Percentiles rank a stretch among this genome's conserved stretches.
phyloP scores from a whole-genome alignment of 2,113 vertebrate genomes.

The Chinchilla lanigera region DNA sequence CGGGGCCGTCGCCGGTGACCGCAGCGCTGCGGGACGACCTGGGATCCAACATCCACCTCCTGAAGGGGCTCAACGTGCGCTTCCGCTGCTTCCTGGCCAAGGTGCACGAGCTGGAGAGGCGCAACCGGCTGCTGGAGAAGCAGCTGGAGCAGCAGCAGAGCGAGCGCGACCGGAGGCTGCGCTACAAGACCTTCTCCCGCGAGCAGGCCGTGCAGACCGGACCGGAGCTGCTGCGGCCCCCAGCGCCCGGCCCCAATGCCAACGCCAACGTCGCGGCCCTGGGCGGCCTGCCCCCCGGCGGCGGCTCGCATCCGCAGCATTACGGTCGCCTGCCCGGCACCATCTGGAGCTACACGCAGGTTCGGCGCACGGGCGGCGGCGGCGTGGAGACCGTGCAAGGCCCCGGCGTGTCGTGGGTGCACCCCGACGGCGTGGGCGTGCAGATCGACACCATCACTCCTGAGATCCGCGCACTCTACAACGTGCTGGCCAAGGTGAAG shows the following conservation, averaged over 20 bases:
- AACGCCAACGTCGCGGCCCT: constrained; percentile 50
- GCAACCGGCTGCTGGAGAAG: constrained; percentile 92
- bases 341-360: constrained; percentile 94
- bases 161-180: constrained; percentile 81
- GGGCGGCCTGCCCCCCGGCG: constrained; percentile 69
- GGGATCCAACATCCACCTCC: constrained; percentile 94
- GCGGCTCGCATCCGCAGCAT: constrained; percentile 79
- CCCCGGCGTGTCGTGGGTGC: constrained; percentile 95
- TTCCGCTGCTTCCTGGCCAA: constrained; percentile 95
- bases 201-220: constrained; percentile 92
- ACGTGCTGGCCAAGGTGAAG: constrained; percentile 98
- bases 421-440: constrained; percentile 97
- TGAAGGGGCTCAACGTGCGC: constrained; percentile 94
- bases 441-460: constrained; percentile 99
- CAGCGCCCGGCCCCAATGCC: constrained; percentile 62
- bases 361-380: constrained; percentile 90
- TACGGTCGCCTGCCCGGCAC: constrained; percentile 90
- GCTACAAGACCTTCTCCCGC: constrained; percentile 87
- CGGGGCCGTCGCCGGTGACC: constrained; percentile 81
- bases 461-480: constrained; percentile 97
- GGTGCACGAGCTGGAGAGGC: constrained; percentile 93
- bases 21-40: constrained; percentile 93
- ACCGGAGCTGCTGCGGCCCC: constrained; percentile 68
- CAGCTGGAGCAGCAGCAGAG: constrained; percentile 89
- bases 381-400: constrained; percentile 91